A percentile compares a stretch with the other conserved stretches of the same genome.
Evolutionary conservation across 2,113 vertebrate genomes (phyloP).

Genomic region (Ictalurus furcatus): DNA sequence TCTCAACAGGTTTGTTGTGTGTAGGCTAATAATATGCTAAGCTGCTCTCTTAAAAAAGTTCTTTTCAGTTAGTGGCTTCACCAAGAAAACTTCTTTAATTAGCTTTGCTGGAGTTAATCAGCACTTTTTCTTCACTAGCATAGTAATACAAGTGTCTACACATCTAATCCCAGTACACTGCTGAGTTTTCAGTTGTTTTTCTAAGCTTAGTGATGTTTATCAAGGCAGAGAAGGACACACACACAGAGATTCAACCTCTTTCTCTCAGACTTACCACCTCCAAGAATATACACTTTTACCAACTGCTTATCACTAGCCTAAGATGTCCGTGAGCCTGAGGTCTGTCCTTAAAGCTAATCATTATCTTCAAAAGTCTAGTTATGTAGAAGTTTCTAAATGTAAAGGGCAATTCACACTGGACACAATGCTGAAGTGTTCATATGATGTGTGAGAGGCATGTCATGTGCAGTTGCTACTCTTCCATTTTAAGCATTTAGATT

Average conservation of each 20-base stretch:
- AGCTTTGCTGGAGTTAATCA: slow-evolving; percentile 53
- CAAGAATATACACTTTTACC: not conserved
- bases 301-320: not conserved
- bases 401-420: not conserved
- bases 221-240: not conserved
- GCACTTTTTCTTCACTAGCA: slow-evolving; percentile 40
- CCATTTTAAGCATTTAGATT: not conserved
- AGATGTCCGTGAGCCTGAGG: not conserved
- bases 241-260: not conserved
- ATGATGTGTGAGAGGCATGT: not conserved
- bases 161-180: slow-evolving; percentile 23
- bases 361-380: not conserved
- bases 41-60: slow-evolving; percentile 52
- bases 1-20: slow-evolving; percentile 56
- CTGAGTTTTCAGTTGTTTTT: not conserved
- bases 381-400: not conserved
- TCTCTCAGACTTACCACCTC: not conserved
- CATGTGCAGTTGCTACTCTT: not conserved
- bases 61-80: slow-evolving; percentile 46
- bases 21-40: slow-evolving; percentile 56
- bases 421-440: not conserved
- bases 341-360: not conserved
- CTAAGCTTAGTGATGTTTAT: slow-evolving; percentile 2
- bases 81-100: slow-evolving; percentile 57
- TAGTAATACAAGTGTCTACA: slow-evolving; percentile 41